Evolutionary conservation across 2,113 vertebrate genomes (phyloP).

Genomic region (Corynorhinus townsendii): DNA sequence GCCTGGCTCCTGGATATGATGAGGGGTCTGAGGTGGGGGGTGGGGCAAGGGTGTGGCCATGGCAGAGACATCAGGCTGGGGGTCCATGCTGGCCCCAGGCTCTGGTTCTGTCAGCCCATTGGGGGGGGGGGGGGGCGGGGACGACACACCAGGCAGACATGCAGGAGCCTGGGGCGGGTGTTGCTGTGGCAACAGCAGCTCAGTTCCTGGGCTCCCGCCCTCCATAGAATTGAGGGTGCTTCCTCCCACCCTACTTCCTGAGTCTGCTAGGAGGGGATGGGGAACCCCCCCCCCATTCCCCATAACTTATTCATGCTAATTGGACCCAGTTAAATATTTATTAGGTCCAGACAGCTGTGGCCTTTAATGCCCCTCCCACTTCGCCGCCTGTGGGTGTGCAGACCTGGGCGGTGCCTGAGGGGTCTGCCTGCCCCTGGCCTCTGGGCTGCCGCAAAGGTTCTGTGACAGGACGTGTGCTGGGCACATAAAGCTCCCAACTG

Average conservation of each 20-base stretch:
- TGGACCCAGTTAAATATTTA: background rate
- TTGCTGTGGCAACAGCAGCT: background rate
- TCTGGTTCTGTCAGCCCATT: background rate
- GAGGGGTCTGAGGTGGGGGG: background rate
- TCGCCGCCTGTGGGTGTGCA: background rate
- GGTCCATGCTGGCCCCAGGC: background rate
- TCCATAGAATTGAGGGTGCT: background rate
- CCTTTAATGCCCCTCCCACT: background rate
- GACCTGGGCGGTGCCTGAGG: background rate
- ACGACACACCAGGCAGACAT: background rate
- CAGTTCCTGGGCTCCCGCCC: background rate
- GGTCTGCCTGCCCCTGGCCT: background rate
- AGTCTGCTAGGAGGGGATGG: background rate
- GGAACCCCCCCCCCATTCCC: too few species aligned
- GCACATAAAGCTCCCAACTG: background rate
- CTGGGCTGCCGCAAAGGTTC: background rate
- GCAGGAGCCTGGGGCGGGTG: background rate
- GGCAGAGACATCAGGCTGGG: background rate
- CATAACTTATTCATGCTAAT: constrained; percentile 24
- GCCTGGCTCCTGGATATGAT: background rate
- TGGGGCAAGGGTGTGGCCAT: too few species aligned
- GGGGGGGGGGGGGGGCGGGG: background rate
- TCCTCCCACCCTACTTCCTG: background rate
- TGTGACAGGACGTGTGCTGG: background rate
- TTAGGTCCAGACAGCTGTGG: background rate